Evolutionary conservation across 2,888 invertebrate genomes (phyloP), one percentile per base, ranked within the genome.

Genomic region (Reticulitermes lucifugus): DNA sequence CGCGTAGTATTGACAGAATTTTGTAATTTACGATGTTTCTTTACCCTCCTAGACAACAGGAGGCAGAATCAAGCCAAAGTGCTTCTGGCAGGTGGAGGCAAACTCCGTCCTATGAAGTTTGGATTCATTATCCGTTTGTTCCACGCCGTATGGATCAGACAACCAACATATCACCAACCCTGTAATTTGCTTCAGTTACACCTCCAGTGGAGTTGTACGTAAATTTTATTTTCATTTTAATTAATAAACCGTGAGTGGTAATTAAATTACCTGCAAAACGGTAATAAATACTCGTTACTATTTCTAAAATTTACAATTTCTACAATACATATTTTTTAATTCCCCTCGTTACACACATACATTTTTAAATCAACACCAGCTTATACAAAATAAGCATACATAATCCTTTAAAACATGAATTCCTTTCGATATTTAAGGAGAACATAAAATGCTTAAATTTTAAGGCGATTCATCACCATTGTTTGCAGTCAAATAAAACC

Each of bases 11-110:
- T 73, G 73, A 73, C 73, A 29, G 29, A 29, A 73, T 41, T 73
- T 21, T 73, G 21, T 21, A 73, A 73, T 41, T 35, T 73, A 73
- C 41, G n/a, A 6, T 12, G 65, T 25, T 25, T 25, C 12, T 65
- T 65, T n/a, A 10, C n/a, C 7, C 65, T 25, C 65, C 65, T 65
- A 25, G 6, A 25, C 35, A 65, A 65, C 12, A 60, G n/a, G 65
- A n/a, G 55, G n/a, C 25, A 41, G 12, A 41, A 21, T 41, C 41
- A 73, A 35, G 41, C 21, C 73, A 41, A 29, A 41, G 41, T 73
- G 73, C 41, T 41, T 41, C 35, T 73, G 73, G 41, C 73, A 73
- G 73, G 73, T 73, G 73, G 73, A 35, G 73, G 73, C 73, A 41
- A 73, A 73, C 41, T 73, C n/a, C 65, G 25, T 10, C 65, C 25